Conservation (phyloP, 1,140 invertebrate species). For the Oryzaephilus surinamensis region DNA sequence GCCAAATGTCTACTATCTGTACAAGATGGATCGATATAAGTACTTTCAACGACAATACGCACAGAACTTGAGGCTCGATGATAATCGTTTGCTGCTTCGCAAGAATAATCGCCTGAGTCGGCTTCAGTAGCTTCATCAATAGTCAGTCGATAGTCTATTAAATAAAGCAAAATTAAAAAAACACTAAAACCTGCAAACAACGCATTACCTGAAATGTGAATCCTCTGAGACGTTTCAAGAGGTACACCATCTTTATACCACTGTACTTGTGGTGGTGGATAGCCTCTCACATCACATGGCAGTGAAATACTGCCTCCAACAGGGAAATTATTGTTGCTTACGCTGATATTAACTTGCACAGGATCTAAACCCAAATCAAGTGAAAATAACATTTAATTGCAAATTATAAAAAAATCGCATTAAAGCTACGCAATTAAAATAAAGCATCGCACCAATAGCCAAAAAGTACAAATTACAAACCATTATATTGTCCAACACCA, state of each 20-base stretch:
- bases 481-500: no score
- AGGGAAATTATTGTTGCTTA: constrained; percentile 43
- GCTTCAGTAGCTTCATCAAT: constrained; percentile 49
- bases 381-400: background rate
- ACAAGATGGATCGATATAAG: constrained; percentile 63
- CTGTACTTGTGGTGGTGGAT: constrained; percentile 57
- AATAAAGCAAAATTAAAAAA: constrained; percentile 17
- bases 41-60: constrained; percentile 39
- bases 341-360: constrained; percentile 46
- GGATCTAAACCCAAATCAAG: constrained; percentile 41
- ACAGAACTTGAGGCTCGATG: constrained; percentile 47
- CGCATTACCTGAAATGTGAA: constrained; percentile 49
- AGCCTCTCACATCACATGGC: constrained; percentile 65
- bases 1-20: constrained; percentile 82
- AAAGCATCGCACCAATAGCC: no score
- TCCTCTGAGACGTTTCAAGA: constrained; percentile 41
- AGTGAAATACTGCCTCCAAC: constrained; percentile 57
- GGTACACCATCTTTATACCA: constrained; percentile 67
- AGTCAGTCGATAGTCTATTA: constrained; percentile 55
- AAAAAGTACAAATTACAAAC: no score
- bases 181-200: constrained; percentile 6
- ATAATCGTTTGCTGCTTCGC: constrained; percentile 63
- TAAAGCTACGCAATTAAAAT: no score
- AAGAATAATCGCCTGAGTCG: constrained; percentile 69
- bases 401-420: no score